Conservation (phyloP, 2,888 invertebrate species). For the Trissonchulus latispiculum region DNA sequence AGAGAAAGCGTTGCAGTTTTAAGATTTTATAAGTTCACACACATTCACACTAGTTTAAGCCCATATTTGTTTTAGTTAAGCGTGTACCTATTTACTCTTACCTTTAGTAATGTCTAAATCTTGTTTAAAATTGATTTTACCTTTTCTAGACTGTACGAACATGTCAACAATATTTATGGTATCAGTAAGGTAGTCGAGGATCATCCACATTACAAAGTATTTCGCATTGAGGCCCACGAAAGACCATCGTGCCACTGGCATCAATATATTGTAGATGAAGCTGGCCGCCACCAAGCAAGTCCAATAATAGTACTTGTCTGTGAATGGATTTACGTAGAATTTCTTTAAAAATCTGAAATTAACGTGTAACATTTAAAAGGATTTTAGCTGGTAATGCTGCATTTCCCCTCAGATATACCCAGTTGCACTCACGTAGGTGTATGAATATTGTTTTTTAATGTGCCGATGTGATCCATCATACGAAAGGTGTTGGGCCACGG, state of each 20-base stretch:
- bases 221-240: conserved; percentile 63
- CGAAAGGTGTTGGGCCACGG: too few species aligned
- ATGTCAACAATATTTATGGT: conserved; percentile 36
- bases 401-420: too few species aligned
- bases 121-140: conserved; percentile 21
- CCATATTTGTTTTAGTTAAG: too few species aligned
- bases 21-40: too few species aligned
- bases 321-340: conserved; percentile 55
- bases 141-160: conserved; percentile 31
- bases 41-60: too few species aligned
- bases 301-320: conserved; percentile 76
- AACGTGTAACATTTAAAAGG: too few species aligned
- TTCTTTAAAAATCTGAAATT: conserved; percentile 2
- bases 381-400: too few species aligned
- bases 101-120: too few species aligned
- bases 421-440: too few species aligned
- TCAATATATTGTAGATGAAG: conserved; percentile 78
- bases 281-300: conserved; percentile 71
- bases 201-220: background rate
- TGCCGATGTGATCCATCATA: too few species aligned
- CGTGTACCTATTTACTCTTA: too few species aligned
- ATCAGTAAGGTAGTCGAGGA: conserved; percentile 31
- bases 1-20: background rate
- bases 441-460: too few species aligned
- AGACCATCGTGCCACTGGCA: conserved; percentile 75